Evolutionary conservation across 2,888 invertebrate genomes (phyloP).

Genomic region (Calliscelio sp.): DNA sequence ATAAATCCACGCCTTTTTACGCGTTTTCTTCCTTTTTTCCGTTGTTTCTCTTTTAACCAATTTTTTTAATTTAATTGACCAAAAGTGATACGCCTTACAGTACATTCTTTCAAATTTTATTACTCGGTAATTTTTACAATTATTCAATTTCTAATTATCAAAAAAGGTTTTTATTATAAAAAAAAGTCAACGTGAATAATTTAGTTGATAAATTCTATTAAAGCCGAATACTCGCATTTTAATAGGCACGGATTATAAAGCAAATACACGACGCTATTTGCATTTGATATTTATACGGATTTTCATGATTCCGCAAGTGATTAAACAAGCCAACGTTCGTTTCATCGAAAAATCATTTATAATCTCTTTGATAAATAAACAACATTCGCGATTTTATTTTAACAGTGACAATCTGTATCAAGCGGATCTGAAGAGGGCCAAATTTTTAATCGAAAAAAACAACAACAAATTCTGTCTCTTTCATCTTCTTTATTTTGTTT

Average conservation of each 20-base stretch:
- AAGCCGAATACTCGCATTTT: slow-evolving; percentile 4
- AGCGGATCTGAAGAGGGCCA: too few species aligned
- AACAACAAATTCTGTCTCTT: too few species aligned
- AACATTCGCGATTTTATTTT: neutral
- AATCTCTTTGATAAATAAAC: slow-evolving; percentile 31
- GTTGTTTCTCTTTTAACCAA: slow-evolving; percentile 2
- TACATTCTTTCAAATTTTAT: too few species aligned
- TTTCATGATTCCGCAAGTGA: slow-evolving; percentile 15
- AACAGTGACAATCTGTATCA: neutral
- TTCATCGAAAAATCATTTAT: neutral
- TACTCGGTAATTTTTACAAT: too few species aligned
- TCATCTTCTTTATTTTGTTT: too few species aligned
- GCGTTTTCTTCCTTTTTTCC: neutral
- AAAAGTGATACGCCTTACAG: too few species aligned
- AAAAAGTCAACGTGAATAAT: slow-evolving; percentile 25
- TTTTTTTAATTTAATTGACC: too few species aligned
- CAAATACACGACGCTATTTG: slow-evolving; percentile 20
- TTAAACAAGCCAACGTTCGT: slow-evolving; percentile 1
- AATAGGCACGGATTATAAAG: slow-evolving; percentile 32
- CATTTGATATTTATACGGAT: slow-evolving; percentile 30
- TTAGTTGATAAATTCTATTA: slow-evolving; percentile 18
- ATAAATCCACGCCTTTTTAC: slow-evolving; percentile 28
- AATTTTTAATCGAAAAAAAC: too few species aligned
- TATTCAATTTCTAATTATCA: neutral
- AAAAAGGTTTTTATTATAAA: slow-evolving; percentile 12